Base-by-base conservation (phyloP, 2,113 vertebrate genomes). In the Noctilio leporinus region DNA sequence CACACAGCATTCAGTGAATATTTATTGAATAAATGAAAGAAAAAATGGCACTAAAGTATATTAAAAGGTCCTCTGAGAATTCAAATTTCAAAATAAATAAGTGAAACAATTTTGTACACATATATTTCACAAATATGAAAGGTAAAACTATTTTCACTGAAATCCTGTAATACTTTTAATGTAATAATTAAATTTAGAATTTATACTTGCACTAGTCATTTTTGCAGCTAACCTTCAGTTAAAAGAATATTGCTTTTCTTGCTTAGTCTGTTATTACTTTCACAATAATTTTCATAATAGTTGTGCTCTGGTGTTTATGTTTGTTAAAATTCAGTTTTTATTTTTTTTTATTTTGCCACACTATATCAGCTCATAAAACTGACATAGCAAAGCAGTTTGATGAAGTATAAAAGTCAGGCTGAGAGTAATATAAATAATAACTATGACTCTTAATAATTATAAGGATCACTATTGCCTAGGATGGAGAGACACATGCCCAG, bases 251-350 rank as follows among this genome's bases (percentile, higher is more conserved):
- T 45, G 15, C 69, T 81, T 51, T 33, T 53, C 47, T 91, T 43
- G 10, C 62, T 43, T 40, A 76, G 76, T 78, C 78, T 89, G 8
- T 49, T 55, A 69, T 15, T 57, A n/a, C 91, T 93, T 87, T 87
- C 38, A 87, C 5, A 35, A 49, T 43, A 51, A 55, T 57, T 77
- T 88, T 89, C 33, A 24, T 83, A 76, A 86, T 53, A 75, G 77
- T 62, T 67, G 59, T 69, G 33, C 5, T 10, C 33, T 89, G 15
- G 15, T 87, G 7, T 51, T 84, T 57, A 33, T 45, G 88, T 28
- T 87, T 95, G 33, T 86, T 85, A 88, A 93, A 85, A 95, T 88
- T 62, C 14, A 45, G 1, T 80, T 64, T 85, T 92, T 62, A 59
- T 53, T 53, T 91, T 80, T 84, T 85, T 65, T n/a, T 94, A 75